A percentile compares a stretch with the other conserved stretches of the same genome.
These are phyloP conservation scores for Ptychochromis oligacanthus DNA, from an alignment of 2,113 vertebrate genomes.

Conservation along the genomic window DNA sequence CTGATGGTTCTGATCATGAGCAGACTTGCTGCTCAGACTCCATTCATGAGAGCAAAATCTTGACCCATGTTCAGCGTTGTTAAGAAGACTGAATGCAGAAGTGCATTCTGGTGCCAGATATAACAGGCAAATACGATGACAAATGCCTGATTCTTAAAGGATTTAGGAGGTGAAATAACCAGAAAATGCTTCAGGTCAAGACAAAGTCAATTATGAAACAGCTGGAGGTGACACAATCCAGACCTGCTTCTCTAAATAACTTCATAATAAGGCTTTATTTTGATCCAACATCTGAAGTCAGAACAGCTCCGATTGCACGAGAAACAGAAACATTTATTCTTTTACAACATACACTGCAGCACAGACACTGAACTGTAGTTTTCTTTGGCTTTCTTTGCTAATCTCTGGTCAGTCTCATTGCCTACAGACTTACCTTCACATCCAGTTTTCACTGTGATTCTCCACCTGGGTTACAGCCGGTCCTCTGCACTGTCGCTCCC, in stretches of 20 bases:
- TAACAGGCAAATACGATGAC: background rate
- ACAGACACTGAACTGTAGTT: background rate
- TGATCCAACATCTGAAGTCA: background rate
- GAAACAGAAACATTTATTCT: background rate
- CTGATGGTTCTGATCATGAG: background rate
- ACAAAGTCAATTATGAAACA: background rate
- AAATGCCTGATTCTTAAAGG: constrained; percentile 23
- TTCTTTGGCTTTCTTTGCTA: background rate
- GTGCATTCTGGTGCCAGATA: background rate
- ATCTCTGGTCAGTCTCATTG: background rate
- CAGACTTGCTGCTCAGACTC: background rate
- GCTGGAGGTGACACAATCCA: background rate
- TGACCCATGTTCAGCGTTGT: constrained; percentile 4
- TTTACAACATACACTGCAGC: background rate
- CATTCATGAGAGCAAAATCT: constrained; percentile 5
- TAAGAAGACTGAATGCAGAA: constrained; percentile 53
- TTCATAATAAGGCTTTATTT: background rate
- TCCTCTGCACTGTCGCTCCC: background rate
- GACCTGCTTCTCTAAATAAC: constrained; percentile 11
- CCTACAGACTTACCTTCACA: constrained; percentile 58
- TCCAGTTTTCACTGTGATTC: constrained; percentile 33
- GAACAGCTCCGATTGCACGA: background rate
- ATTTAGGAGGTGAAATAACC: background rate
- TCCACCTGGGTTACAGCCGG: constrained; percentile 9
- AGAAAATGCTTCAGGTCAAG: background rate